Evolutionary conservation across 2,113 vertebrate species (phyloP).

Genomic region (Oreotrochilus melanogaster): DNA sequence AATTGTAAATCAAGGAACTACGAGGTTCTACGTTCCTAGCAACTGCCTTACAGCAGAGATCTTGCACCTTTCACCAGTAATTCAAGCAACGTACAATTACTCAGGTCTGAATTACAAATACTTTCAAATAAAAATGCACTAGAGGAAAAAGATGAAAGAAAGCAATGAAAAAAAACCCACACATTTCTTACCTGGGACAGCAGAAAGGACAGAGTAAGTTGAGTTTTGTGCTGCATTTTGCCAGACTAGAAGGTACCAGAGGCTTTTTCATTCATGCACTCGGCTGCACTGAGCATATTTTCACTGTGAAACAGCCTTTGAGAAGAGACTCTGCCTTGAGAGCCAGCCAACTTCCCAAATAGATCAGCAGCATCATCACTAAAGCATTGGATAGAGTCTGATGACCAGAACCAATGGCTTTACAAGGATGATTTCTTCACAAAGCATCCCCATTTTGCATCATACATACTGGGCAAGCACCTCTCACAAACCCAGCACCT

Average conservation of each 20-base stretch:
- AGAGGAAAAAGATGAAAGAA: background rate
- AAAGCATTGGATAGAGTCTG: slow-evolving; percentile 90
- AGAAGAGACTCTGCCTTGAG: slow-evolving; percentile 88
- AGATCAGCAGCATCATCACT: slow-evolving; percentile 95
- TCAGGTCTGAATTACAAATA: slow-evolving; percentile 67
- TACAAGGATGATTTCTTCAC: slow-evolving; percentile 90
- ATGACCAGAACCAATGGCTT: slow-evolving; percentile 96
- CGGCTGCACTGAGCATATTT: slow-evolving; percentile 97
- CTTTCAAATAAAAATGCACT: slow-evolving; percentile 64
- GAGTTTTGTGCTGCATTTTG: slow-evolving; percentile 90
- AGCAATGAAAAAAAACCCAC: background rate
- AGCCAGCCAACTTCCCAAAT: slow-evolving; percentile 95
- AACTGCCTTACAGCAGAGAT: slow-evolving; percentile 57
- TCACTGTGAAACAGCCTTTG: slow-evolving; percentile 92
- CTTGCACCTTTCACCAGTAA: slow-evolving; percentile 41
- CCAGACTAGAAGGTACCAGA: slow-evolving; percentile 87
- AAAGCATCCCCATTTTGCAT: slow-evolving; percentile 81
- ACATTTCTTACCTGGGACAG: slow-evolving; percentile 92
- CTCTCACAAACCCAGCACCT: slow-evolving; percentile 70
- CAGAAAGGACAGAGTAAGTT: slow-evolving; percentile 88
- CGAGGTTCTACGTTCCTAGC: slow-evolving; percentile 40
- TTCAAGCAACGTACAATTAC: slow-evolving; percentile 41
- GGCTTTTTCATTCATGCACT: slow-evolving; percentile 89
- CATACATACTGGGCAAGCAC: slow-evolving; percentile 73
- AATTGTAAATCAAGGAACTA: slow-evolving; percentile 50